Evolutionary conservation across 2,888 invertebrate species (phyloP).

Genomic region (Melitaea athalia): DNA sequence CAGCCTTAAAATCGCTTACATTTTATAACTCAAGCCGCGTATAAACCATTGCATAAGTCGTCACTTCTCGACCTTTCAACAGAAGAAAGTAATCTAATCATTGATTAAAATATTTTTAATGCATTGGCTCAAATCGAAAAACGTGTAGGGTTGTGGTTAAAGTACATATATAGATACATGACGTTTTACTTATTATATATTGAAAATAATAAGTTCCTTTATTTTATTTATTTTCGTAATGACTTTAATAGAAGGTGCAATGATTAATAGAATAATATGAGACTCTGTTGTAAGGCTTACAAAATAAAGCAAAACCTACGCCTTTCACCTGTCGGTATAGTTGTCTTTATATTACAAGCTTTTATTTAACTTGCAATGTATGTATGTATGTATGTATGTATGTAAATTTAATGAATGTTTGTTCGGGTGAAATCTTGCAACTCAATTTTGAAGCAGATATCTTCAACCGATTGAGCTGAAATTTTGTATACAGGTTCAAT

Average conservation of each 20-base stretch:
- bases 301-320: background rate
- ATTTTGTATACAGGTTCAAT: too few species aligned
- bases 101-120: background rate
- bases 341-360: background rate
- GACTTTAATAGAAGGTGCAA: too few species aligned
- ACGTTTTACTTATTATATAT: background rate
- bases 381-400: too few species aligned
- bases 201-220: background rate
- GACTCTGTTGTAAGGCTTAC: background rate
- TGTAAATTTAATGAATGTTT: too few species aligned
- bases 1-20: conserved; percentile 12
- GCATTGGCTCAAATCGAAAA: background rate
- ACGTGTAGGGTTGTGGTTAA: too few species aligned
- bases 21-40: conserved; percentile 42
- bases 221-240: too few species aligned
- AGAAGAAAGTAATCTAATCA: conserved; percentile 44
- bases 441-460: too few species aligned
- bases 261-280: too few species aligned
- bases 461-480: too few species aligned
- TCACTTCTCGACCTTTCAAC: conserved; percentile 66
- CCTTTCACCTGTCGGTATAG: background rate
- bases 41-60: conserved; percentile 52
- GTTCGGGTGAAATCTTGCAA: too few species aligned
- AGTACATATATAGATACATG: too few species aligned
- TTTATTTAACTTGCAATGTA: too few species aligned